Evolutionary conservation across 2,888 invertebrate genomes (phyloP), one percentile per base, ranked within the genome.

Genomic region (Chalcis sispes): DNA sequence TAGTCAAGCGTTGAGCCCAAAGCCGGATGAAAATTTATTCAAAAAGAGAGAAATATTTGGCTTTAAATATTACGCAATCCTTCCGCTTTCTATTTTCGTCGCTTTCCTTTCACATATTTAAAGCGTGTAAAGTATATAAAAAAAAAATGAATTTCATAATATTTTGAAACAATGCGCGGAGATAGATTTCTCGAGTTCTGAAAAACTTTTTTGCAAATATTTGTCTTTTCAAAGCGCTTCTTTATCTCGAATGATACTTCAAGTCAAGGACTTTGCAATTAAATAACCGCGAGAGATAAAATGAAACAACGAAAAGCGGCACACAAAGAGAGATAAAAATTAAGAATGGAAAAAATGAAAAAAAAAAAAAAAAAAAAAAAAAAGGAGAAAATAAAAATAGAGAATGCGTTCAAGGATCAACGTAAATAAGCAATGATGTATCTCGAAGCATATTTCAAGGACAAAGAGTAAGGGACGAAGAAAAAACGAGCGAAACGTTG

Each of bases 401-500:
- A 48, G 23, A 15, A 50, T 8, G 32, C 23, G 54, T 2, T 7
- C 18, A 7, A 58, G 18, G 25, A 27, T 18, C 18, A 54, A 10
- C n/a, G n/a, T n/a, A n/a, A n/a, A n/a, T 15, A 54, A 27, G 18
- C 8, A 25, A 18, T 25, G 23, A 23, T 4, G 10, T 25, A 54
- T 54, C 54, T 54, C 54, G 54, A 54, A 25, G 54, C 54, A 27
- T 13, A 18, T 54, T 54, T n/a, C 54, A n/a, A 2, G 13, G 13
- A 36, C 10, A 36, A 15, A 40, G 59, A 40, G 3, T 56, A 56
- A 27, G 13, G 27, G 15, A 18, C n/a, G 27, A 40, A 27, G 59
- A 42, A n/a, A 59, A 77, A 36, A 36, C 10, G 79, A 79, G 80
- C 79, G 82, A 82, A 84, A 84, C 82, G 83, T 84, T 85, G 52